These are phyloP conservation scores for Ivindomyrus marchei DNA, from an alignment of 2,113 vertebrate species.

Conservation along the genomic window DNA sequence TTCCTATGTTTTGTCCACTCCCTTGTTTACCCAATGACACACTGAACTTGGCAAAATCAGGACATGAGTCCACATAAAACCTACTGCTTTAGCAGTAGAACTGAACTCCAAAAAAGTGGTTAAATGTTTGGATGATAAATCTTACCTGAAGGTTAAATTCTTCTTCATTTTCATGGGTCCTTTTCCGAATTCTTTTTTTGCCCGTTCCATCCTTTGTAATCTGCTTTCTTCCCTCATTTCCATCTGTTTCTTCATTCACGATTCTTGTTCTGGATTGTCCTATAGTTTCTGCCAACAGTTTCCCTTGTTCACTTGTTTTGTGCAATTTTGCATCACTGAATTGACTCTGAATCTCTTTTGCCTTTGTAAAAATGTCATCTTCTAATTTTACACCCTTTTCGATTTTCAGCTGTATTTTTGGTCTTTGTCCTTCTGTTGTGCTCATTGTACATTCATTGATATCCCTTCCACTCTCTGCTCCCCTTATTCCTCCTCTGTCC, in stretches of 20 bases:
- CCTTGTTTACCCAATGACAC: not conserved
- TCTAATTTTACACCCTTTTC: not conserved
- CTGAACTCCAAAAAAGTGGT: not conserved
- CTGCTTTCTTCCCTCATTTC: not conserved
- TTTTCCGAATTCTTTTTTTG: not conserved
- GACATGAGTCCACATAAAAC: not conserved
- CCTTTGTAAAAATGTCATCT: not conserved
- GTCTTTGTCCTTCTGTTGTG: not conserved
- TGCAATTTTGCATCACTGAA: not conserved
- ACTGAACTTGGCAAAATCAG: not conserved
- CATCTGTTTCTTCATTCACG: not conserved
- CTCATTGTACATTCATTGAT: not conserved
- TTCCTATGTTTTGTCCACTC: not conserved
- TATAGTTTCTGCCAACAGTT: not conserved
- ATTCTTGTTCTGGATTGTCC: not conserved
- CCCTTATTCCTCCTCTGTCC: not conserved
- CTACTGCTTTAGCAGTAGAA: not conserved
- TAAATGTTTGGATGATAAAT: not conserved
- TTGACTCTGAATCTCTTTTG: conserved; percentile 6
- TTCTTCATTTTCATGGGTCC: not conserved
- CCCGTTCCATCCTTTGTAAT: not conserved
- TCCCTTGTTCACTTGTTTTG: not conserved
- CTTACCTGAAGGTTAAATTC: not conserved
- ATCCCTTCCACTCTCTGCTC: not conserved
- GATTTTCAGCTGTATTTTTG: not conserved